phyloP scores from a whole-genome alignment of 2,797 vertebrate genomes.

The Mormyrops attenuatus region DNA sequence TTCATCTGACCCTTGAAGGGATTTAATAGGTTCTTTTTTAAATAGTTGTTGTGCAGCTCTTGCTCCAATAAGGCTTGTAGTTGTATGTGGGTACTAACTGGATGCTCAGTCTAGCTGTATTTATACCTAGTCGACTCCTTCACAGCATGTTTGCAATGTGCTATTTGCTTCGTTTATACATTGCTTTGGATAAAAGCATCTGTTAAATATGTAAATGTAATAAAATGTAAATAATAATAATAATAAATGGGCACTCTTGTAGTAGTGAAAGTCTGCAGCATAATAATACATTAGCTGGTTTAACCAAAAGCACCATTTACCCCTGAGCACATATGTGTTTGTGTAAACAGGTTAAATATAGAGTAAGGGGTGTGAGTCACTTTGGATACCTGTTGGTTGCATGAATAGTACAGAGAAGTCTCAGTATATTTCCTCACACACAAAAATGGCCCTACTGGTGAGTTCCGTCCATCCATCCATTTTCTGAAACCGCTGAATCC shows the following conservation, averaged over 20 bases:
- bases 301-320: neutral
- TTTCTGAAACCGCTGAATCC: too few relatives aligned
- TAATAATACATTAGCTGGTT: slow-evolving; percentile 40
- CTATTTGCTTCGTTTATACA: neutral
- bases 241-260: slow-evolving; percentile 52
- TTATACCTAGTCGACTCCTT: neutral
- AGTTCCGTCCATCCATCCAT: neutral
- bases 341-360: neutral
- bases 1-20: neutral
- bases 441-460: neutral
- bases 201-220: neutral
- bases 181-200: neutral
- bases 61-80: neutral
- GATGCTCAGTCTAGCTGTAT: neutral
- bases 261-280: slow-evolving; percentile 44
- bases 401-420: neutral
- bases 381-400: neutral
- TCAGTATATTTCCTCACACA: neutral
- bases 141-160: neutral
- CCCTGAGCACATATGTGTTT: neutral
- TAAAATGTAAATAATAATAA: slow-evolving; percentile 44
- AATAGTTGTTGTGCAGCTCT: neutral
- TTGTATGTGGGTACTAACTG: neutral
- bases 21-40: neutral
- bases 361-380: neutral